These are phyloP conservation scores for Mobula birostris DNA, from an alignment of 2,113 vertebrate species.

Conservation along the genomic window DNA sequence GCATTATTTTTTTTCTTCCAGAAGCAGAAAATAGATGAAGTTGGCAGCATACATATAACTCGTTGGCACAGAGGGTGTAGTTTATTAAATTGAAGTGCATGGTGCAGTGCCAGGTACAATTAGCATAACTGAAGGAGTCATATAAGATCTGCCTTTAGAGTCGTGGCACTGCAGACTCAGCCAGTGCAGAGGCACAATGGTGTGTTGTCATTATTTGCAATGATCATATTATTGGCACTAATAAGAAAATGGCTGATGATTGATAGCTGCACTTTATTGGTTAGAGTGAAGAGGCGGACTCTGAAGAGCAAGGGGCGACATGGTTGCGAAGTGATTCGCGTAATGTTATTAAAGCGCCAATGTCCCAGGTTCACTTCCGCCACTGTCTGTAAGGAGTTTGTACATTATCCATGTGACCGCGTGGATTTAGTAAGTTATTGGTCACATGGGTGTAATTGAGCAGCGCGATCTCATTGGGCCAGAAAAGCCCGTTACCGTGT, in stretches of 20 bases:
- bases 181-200: not conserved
- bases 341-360: too few relatives aligned
- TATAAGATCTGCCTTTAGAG: too few relatives aligned
- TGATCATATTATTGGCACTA: not conserved
- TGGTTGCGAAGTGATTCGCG: too few relatives aligned
- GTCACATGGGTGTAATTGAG: too few relatives aligned
- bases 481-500: too few relatives aligned
- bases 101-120: slow-evolving; percentile 18
- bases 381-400: too few relatives aligned
- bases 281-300: not conserved
- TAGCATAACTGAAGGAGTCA: slow-evolving; percentile 11
- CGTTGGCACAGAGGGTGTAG: not conserved
- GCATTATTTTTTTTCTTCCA: not conserved
- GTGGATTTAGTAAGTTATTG: too few relatives aligned
- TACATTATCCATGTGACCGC: too few relatives aligned
- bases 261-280: not conserved
- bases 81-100: slow-evolving; percentile 12
- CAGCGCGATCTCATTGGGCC: too few relatives aligned
- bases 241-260: not conserved
- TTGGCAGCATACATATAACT: not conserved
- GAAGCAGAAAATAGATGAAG: not conserved
- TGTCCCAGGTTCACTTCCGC: too few relatives aligned
- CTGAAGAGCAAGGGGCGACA: not conserved
- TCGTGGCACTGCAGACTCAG: not conserved
- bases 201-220: slow-evolving; percentile 18